A percentile compares a stretch with the other conserved stretches of the same genome.
phyloP scores from a whole-genome alignment of 2,113 vertebrate genomes.

The Petaurus breviceps region DNA sequence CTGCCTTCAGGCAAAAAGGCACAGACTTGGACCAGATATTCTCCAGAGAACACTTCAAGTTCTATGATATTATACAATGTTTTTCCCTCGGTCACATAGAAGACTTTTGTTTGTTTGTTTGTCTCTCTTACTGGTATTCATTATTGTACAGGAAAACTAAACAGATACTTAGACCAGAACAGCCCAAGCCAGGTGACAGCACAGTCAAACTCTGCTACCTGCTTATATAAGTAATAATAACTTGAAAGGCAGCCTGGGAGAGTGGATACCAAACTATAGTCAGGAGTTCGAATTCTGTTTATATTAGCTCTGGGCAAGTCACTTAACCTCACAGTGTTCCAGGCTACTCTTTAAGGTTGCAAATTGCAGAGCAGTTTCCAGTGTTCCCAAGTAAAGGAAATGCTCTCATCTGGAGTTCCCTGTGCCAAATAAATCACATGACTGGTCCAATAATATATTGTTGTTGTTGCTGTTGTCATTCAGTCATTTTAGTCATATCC shows the following conservation, averaged over 20 bases:
- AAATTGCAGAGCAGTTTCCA: neutral
- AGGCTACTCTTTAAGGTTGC: neutral
- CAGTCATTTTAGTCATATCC: neutral
- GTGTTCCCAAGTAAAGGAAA: neutral
- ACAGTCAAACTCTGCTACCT: neutral
- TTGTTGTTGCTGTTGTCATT: neutral
- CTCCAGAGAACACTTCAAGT: neutral
- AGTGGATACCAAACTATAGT: neutral
- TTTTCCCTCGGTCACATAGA: neutral
- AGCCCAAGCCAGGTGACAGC: neutral
- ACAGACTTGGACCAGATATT: neutral
- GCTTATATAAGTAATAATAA: neutral
- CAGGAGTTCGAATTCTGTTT: neutral
- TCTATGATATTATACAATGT: slow-evolving; percentile 16
- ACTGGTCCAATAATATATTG: neutral
- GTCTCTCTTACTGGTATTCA: slow-evolving; percentile 28
- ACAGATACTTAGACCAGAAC: slow-evolving; percentile 8
- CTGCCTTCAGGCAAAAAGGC: slow-evolving; percentile 31
- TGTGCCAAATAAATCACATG: neutral
- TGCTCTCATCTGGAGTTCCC: neutral
- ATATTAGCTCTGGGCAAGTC: neutral
- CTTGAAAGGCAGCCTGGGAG: neutral
- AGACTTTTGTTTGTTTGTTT: slow-evolving; percentile 13
- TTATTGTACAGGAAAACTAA: slow-evolving; percentile 34
- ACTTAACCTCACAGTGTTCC: neutral